Evolutionary conservation across 2,113 vertebrate species (phyloP).

Genomic region (Cryptomyrus ogoouensis): DNA sequence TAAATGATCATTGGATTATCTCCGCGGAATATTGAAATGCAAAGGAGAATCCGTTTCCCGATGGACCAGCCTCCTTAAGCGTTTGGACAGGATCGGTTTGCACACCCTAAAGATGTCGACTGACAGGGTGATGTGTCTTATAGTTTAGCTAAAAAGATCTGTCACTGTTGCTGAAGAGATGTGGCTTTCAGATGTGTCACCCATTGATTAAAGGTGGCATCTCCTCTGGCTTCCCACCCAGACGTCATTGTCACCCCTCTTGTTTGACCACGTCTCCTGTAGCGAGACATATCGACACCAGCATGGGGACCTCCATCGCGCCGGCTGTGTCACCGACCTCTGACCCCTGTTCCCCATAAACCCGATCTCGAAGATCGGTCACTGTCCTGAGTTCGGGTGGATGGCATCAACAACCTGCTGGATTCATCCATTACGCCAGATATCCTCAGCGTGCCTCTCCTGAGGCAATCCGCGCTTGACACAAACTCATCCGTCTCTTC

Average conservation of each 20-base stretch:
- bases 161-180: neutral
- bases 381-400: neutral
- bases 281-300: neutral
- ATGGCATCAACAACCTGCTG: neutral
- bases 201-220: neutral
- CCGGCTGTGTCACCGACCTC: neutral
- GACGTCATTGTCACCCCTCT: neutral
- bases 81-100: neutral
- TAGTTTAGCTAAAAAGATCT: neutral
- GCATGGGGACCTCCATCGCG: neutral
- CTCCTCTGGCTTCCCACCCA: neutral
- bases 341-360: neutral
- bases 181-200: neutral
- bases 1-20: constrained; percentile 16
- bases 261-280: neutral
- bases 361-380: neutral
- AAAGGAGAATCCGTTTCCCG: neutral
- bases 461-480: neutral
- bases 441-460: neutral
- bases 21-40: neutral
- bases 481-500: constrained; percentile 3
- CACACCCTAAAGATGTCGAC: neutral
- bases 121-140: neutral
- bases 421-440: constrained; percentile 14
- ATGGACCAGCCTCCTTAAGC: neutral